phyloP scores from a whole-genome alignment of 2,797 vertebrate species.

The Chloroceryle amazona region DNA sequence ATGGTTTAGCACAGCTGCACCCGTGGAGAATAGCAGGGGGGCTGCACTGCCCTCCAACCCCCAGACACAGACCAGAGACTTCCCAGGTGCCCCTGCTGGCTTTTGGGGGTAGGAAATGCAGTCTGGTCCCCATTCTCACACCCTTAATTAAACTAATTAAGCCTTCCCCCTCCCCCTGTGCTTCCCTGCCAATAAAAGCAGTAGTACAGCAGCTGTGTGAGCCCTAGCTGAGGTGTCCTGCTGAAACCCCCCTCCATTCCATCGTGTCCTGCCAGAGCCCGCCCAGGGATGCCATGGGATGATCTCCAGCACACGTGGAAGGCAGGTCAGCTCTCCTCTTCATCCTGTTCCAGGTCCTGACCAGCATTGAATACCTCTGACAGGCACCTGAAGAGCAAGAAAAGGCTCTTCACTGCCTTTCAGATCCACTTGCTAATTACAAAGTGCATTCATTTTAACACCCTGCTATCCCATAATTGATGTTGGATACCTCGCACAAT shows the following conservation, averaged over 20 bases:
- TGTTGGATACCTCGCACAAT: slow-evolving; percentile 49
- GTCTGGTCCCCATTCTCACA: not conserved
- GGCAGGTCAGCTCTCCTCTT: not conserved
- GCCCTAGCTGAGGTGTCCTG: rapidly evolving
- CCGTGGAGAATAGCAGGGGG: rapidly evolving
- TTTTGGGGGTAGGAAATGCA: not conserved
- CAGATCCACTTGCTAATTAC: not conserved
- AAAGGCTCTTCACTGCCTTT: not conserved
- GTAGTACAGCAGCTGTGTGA: not conserved
- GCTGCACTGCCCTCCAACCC: not conserved
- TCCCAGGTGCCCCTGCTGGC: rapidly evolving
- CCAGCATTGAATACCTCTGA: not conserved
- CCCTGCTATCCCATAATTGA: slow-evolving; percentile 24
- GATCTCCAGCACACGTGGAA: rapidly evolving
- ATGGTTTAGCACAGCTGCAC: not conserved
- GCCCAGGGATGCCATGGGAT: rapidly evolving
- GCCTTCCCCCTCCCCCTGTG: not conserved
- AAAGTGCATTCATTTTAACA: not conserved
- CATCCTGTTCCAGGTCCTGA: not conserved
- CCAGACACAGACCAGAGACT: not conserved
- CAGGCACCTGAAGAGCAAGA: not conserved
- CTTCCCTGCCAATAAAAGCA: not conserved
- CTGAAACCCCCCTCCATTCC: not conserved
- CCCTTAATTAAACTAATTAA: not conserved
- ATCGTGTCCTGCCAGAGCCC: not conserved